A percentile compares a stretch with the other conserved stretches of the same genome.
phyloP scores from a whole-genome alignment of 2,113 vertebrate species.

The Zapornia atra region DNA sequence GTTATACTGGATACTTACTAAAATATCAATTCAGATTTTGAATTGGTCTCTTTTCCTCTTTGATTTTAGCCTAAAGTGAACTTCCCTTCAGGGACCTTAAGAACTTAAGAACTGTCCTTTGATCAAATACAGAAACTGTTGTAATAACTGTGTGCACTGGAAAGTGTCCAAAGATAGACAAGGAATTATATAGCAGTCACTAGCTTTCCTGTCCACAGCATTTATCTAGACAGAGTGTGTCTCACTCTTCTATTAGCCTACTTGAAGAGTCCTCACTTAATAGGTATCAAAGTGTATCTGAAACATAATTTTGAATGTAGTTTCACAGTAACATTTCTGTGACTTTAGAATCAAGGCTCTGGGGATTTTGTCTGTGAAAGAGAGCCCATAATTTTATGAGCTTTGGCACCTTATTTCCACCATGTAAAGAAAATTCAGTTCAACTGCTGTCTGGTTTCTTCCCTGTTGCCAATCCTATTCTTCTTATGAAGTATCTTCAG shows the following conservation, averaged over 20 bases:
- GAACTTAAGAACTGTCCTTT: neutral
- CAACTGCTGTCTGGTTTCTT: neutral
- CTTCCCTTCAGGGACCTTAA: neutral
- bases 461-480: neutral
- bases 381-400: neutral
- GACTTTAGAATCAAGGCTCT: neutral
- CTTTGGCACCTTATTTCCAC: neutral
- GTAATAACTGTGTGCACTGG: neutral
- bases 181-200: neutral
- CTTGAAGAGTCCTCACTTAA: neutral
- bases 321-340: neutral
- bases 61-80: neutral
- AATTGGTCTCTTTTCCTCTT: neutral
- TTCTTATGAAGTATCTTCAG: neutral
- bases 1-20: neutral
- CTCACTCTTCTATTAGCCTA: neutral
- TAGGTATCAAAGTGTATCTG: neutral
- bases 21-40: neutral
- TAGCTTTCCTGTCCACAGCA: neutral
- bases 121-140: neutral
- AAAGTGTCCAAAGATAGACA: neutral
- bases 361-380: neutral
- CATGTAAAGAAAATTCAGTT: neutral
- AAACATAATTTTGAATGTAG: neutral
- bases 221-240: neutral